Base-by-base conservation (phyloP, 2,888 invertebrate species). In the Sphinx pinastri region DNA sequence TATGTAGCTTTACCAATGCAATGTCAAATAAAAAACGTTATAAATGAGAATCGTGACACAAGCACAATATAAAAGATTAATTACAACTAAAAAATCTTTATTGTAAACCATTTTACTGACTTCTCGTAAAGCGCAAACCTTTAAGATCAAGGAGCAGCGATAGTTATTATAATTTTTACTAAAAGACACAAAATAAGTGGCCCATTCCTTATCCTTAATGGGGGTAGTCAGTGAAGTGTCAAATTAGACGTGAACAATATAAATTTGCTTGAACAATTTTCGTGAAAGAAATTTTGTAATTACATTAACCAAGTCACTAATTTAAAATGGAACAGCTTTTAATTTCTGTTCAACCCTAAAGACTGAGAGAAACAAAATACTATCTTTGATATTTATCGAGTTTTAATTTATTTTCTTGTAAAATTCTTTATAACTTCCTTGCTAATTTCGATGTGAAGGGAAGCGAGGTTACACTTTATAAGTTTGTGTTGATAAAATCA, bases 231-330 rank as follows among this genome's bases (percentile, higher is more conserved):
- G 45, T 52, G 68, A 52, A 45, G 70, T 51, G 57, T 66, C 31
- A 70, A 70, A 70, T 70, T 70, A 57, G 25, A 63, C 70, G 13
- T 38, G 68, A 16, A 67, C 60, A 63, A 63, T 71, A 60, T 49
- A 63, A 71, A 66, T 63, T 68, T 54, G 38, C 63, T 55, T 16
- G 16, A 38, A 55, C 52, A 70, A 66, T 19, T 25, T 66, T 66
- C 66, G 58, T 63, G 52, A 68, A 70, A 66, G 68, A 72, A 72
- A 68, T 47, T 68, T 57, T 49, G 68, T 68, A 68, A 70, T 67
- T 68, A 63, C 51, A 70, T 70, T 68, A 68, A 60, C 59, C 63
- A 31, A 55, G 49, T 68, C 60, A 52, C 19, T 70, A 68, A 66
- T 57, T 58, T 68, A 16, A 25, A 47, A 63, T 25, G 47, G 4